phyloP scores from a whole-genome alignment of 2,888 invertebrate species.

The Amblyteles armatorius region DNA sequence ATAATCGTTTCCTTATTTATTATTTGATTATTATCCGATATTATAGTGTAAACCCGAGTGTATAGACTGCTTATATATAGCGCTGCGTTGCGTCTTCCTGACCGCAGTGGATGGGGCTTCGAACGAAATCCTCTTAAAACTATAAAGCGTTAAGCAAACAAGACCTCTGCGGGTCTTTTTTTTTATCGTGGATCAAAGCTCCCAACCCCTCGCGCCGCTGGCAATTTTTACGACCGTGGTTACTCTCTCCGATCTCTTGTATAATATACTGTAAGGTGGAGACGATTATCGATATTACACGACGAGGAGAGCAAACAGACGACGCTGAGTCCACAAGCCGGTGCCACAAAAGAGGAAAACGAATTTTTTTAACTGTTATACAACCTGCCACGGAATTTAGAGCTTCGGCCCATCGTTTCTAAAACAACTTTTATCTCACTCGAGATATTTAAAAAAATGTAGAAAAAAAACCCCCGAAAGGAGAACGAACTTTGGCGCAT shows the following conservation, averaged over 20 bases:
- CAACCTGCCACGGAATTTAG: slow-evolving; percentile 46
- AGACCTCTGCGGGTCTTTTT: slow-evolving; percentile 57
- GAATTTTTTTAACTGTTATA: slow-evolving; percentile 18
- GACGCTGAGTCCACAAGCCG: slow-evolving; percentile 22
- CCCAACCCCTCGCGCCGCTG: slow-evolving; percentile 54
- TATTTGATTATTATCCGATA: slow-evolving; percentile 58
- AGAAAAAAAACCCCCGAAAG: neutral
- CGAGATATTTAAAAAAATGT: neutral
- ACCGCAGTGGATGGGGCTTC: slow-evolving; percentile 34
- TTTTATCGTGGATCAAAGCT: slow-evolving; percentile 62
- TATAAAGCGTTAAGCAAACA: slow-evolving; percentile 68
- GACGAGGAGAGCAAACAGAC: slow-evolving; percentile 54
- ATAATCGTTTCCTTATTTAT: slow-evolving; percentile 58
- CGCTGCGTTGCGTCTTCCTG: slow-evolving; percentile 48
- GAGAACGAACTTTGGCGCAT: neutral
- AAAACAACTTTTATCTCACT: neutral
- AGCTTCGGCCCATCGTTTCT: neutral
- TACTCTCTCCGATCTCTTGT: slow-evolving; percentile 50
- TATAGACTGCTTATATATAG: slow-evolving; percentile 20
- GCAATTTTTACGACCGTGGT: slow-evolving; percentile 62
- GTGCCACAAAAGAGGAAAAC: slow-evolving; percentile 19
- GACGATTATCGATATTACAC: slow-evolving; percentile 66
- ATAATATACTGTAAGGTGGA: slow-evolving; percentile 31
- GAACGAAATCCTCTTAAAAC: slow-evolving; percentile 67
- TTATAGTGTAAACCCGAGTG: slow-evolving; percentile 21